Base-by-base conservation (phyloP, 2,113 vertebrate genomes). In the Corythornis vintsioides region DNA sequence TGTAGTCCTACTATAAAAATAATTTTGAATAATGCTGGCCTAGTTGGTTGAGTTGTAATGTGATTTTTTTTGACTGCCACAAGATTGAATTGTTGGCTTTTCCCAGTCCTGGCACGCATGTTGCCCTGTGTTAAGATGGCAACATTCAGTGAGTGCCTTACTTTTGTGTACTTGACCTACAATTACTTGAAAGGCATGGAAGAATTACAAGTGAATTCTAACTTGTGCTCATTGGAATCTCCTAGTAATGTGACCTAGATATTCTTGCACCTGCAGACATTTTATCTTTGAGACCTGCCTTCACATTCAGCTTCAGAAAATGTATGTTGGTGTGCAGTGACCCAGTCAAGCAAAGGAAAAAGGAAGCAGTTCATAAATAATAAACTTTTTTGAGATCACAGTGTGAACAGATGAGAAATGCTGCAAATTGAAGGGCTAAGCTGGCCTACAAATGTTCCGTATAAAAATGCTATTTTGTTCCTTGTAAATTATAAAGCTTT, bases 261-360 rank as follows among this genome's bases (percentile, higher is more conserved):
- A 74, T 56, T 90, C 94, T 84, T 93, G 35, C 47, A 86, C 65
- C 69, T 88, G 29, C 52, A 22, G 11, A 45, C 26, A n/a, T 64
- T 71, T 73, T 71, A 28, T 88, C 69, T 92, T 83, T 89, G 63
- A 82, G 55, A 71, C 40, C 35, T 90, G 10, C 53, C 70, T 84
- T 90, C 57, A 50, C 50, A 17, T 31, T 92, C 66, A 92, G 48
- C 76, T 88, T 88, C 72, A 84, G 61, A 89, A 94, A 92, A 76
- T 35, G 17, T 52, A 11, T 17, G 6, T 60, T 92, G 43, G 29
- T 6, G 1, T 88, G 53, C 81, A 83, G 61, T 64, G 72, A 86
- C 57, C 31, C 63, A 26, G 53, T 53, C 11, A 13, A 88, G 53
- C 71, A 81, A 64, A 86, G 71, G 45, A 45, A 50, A 67, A 90